Evolutionary conservation across 2,113 vertebrate species (phyloP), one percentile per base, ranked within the genome.

Genomic region (Physeter macrocephalus): DNA sequence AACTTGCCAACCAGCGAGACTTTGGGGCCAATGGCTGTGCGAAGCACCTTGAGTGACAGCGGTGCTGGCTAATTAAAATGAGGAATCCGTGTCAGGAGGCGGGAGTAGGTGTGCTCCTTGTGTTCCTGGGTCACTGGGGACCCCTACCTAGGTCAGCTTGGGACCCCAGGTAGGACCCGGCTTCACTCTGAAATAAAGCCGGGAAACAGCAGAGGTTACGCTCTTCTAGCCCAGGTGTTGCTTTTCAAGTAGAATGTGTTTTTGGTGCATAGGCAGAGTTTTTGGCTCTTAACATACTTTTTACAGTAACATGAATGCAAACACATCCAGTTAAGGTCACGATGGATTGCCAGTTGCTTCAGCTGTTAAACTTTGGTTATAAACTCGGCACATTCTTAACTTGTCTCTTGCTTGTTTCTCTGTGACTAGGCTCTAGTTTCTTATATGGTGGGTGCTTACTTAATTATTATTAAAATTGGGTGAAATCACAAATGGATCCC

Each of bases 1-100:
- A 94, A 77, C 92, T 90, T 93, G 89, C 74, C 78, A 66, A 83
- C 94, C 97, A 94, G 95, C 97, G 77, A 34, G 78, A 90, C 74
- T 90, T 75, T 61, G 17, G 52, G 52, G 34, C 96, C 83, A 54
- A 97, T 95, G 77, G 72, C 36, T 11, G 34, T 25, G 62, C 52
- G 54, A 5, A 43, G 23, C 34, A 18, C 62, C 9, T 14, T 88
- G 96, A 96, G 89, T 91, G 98, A 93, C 96, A 80, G 95, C 69
- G 0, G 27, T 12, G 0, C 0, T 71, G 29, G n/a, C 97, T 97
- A 96, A 93, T 97, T 39, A 81, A 39, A 86, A 36, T 75, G 52
- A 69, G n/a, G 41, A 23, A 2, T 81, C 61, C 0, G 21, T 81
- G 39, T 85, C 31, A 25, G 8, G 29, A 88, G 96, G 52, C 59